phyloP scores from a whole-genome alignment of 1,140 invertebrate genomes.

The Pseudomyrmex dendroicus region DNA sequence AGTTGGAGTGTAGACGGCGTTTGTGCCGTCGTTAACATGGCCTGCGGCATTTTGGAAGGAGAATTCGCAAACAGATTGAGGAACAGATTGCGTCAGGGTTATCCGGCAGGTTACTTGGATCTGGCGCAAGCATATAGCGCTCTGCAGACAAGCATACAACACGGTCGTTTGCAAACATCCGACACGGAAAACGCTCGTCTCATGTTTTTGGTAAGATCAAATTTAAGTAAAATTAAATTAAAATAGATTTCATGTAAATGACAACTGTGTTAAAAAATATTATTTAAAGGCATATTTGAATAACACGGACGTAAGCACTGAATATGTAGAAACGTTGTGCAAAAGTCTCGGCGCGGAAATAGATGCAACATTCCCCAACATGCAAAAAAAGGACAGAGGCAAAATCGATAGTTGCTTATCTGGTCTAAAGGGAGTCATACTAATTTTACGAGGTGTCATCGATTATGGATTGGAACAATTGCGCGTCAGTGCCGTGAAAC shows the following conservation, averaged over 20 bases:
- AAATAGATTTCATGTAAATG: no score
- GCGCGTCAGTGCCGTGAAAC: slow-evolving; percentile 92
- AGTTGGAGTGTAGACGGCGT: slow-evolving; percentile 97
- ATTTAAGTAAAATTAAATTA: not conserved
- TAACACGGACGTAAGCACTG: slow-evolving; percentile 96
- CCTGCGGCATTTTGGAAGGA: slow-evolving; percentile 94
- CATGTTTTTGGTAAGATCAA: slow-evolving; percentile 88
- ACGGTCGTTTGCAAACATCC: slow-evolving; percentile 92
- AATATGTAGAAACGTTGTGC: slow-evolving; percentile 94
- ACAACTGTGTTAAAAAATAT: not conserved
- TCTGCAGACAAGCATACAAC: slow-evolving; percentile 92
- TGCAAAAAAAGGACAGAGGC: slow-evolving; percentile 88
- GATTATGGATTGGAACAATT: slow-evolving; percentile 95
- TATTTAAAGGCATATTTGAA: slow-evolving; percentile 92
- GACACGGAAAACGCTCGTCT: slow-evolving; percentile 92
- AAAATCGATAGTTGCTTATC: slow-evolving; percentile 92
- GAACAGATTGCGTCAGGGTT: slow-evolving; percentile 91
- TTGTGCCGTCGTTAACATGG: slow-evolving; percentile 98
- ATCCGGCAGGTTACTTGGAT: slow-evolving; percentile 94
- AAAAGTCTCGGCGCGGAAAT: slow-evolving; percentile 91
- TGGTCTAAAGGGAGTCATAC: slow-evolving; percentile 91
- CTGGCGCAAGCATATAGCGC: slow-evolving; percentile 92
- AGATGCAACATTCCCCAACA: slow-evolving; percentile 86
- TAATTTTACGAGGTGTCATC: slow-evolving; percentile 91
- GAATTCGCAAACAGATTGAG: slow-evolving; percentile 93